Base-by-base conservation (phyloP, 2,888 invertebrate species). In the Piscicola geometra region DNA sequence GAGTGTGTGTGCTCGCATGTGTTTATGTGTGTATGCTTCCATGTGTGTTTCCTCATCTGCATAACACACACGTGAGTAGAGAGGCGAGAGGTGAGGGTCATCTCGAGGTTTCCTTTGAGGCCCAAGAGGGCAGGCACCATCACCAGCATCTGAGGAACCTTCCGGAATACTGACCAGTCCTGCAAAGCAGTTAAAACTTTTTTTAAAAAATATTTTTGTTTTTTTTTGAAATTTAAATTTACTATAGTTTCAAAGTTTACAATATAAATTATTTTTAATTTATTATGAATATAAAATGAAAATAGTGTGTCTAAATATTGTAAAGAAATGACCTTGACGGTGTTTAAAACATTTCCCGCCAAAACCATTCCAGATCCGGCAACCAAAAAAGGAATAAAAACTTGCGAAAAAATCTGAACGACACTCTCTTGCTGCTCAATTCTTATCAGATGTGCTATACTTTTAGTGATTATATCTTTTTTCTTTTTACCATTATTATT, bases 71-170 rank as follows among this genome's bases (percentile, higher is more conserved):
- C 87, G 83, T 95, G 93, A 0, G 97, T 98, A n/a, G 95, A 95
- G 21, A 98, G 88, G 52, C 97, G 89, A 0, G 95, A 95, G 0
- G 97, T 97, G 76, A 98, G 87, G 78, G 95, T 96, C 94, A 95
- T 97, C 87, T 97, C 97, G 82, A 97, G 88, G 86, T 97, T 97
- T 79, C 97, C 97, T 88, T 93, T 90, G 21, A 92, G 88, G 35
- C 93, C 93, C 75, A 93, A 87, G 74, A 92, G 86, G 0, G 93
- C 90, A 12, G 93, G 93, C 64, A 93, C 91, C 79, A 93, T 86
- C 78, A 93, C 91, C 83, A 91, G 90, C 72, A 92, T 87, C 82
- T 92, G 91, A 21, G 89, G 88, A 12, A 93, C 88, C 75, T 89
- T 85, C 79, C 85, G 83, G 83, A 92, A 93, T 36, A 93, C 91